Base-by-base conservation (phyloP, 2,888 invertebrate species). In the Ophion obscuratus region DNA sequence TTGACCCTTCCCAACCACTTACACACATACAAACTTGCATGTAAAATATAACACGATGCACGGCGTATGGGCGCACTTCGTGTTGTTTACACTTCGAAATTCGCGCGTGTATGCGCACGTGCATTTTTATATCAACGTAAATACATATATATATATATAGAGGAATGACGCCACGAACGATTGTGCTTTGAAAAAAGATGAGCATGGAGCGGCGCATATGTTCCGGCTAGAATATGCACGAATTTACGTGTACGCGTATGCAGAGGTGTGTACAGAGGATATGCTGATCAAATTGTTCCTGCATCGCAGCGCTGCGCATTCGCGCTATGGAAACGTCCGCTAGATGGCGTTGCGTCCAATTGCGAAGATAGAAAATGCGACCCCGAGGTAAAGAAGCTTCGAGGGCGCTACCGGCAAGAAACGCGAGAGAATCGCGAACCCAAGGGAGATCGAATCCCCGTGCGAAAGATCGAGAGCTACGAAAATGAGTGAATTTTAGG, bases 1-100 rank as follows among this genome's bases (percentile, higher is more conserved):
- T 94, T 94, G 94, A 94, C 93, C 94, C 93, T 93, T 91, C 91
- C 89, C 90, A 90, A 91, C n/a, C 90, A 90, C 92, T 91, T 91
- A 89, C 83, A 83, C 77, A 85, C 74, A 31, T 4, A 31, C 0
- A 31, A 31, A 82, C 75, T 47, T 2, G 10, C 47, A 3, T 47
- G 76, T 70, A 57, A 71, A 80, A 75, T 74, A 71, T 47, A 47
- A 47, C 14, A 81, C 77, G 59, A 5, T 61, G 7, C 59, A n/a
- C n/a, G 20, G 20, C 20, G 31, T 14, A n/a, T 62, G 14, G 40
- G 47, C 67, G 57, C 36, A 47, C 67, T 64, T 24, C 24, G 61
- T 61, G 40, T 11, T 27, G 62, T 85, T 73, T 66, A 61, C 82
- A 53, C 79, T 70, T 75, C 75, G 61, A 61, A 53, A 79, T 66